Evolutionary conservation across 2,888 invertebrate species (phyloP).

Genomic region (Tribolium freemani): DNA sequence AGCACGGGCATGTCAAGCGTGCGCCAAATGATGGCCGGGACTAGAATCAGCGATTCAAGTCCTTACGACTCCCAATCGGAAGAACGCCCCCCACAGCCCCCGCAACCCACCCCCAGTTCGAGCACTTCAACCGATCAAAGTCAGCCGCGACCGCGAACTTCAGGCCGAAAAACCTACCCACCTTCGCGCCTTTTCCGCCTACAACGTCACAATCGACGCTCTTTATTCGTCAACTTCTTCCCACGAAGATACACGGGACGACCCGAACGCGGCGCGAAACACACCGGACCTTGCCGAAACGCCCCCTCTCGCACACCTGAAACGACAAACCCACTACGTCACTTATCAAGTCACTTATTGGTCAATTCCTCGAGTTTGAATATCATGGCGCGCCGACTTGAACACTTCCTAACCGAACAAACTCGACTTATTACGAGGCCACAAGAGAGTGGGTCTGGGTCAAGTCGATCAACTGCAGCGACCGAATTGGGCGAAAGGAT

Average conservation of each 20-base stretch:
- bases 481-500: constrained; percentile 61
- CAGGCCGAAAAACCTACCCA: constrained; percentile 62
- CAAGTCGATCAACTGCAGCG: constrained; percentile 43
- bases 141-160: constrained; percentile 48
- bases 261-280: constrained; percentile 45
- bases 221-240: constrained; percentile 57
- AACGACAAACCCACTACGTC: constrained; percentile 30
- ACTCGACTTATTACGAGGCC: constrained; percentile 51
- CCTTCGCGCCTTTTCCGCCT: constrained; percentile 59
- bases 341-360: constrained; percentile 48
- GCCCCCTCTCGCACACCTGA: constrained; percentile 5
- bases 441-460: constrained; percentile 35
- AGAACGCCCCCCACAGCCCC: constrained; percentile 32
- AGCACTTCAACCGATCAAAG: constrained; percentile 33
- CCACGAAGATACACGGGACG: constrained; percentile 56
- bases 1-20: constrained; percentile 63
- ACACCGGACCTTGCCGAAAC: constrained; percentile 33
- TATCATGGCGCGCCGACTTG: constrained; percentile 55
- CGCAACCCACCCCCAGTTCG: constrained; percentile 24
- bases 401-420: constrained; percentile 55
- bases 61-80: constrained; percentile 61
- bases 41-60: constrained; percentile 65
- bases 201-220: constrained; percentile 58
- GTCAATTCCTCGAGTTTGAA: constrained; percentile 52
- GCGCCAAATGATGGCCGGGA: constrained; percentile 68